Evolutionary conservation across 2,888 invertebrate genomes (phyloP).

Genomic region (Anarsia innoxiella): DNA sequence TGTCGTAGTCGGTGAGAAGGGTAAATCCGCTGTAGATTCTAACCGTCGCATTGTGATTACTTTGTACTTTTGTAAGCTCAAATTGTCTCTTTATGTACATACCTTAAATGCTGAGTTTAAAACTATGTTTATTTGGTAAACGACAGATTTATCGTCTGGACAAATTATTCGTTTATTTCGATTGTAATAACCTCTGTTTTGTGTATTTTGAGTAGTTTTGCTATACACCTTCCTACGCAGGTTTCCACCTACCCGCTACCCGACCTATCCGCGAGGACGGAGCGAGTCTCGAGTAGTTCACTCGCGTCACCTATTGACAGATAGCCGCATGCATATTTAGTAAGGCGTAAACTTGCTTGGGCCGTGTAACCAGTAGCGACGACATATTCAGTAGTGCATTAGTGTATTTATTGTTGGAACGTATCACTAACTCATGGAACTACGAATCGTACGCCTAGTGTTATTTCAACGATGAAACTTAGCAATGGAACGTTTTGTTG

Average conservation of each 20-base stretch:
- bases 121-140: conserved; percentile 50
- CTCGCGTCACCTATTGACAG: conserved; percentile 12
- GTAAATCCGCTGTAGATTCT: conserved; percentile 68
- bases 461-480: conserved; percentile 56
- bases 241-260: conserved; percentile 12
- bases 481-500: conserved; percentile 54
- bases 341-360: conserved; percentile 47
- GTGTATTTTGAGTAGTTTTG: conserved; percentile 32
- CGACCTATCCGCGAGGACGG: conserved; percentile 17
- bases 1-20: conserved; percentile 66
- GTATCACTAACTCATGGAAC: conserved; percentile 52
- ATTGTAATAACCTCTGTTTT: conserved; percentile 27
- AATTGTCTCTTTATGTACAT: conserved; percentile 69
- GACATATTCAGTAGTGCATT: conserved; percentile 60
- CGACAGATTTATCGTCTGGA: conserved; percentile 60
- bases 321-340: conserved; percentile 39
- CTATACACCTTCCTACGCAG: conserved; percentile 26
- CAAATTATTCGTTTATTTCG: conserved; percentile 51
- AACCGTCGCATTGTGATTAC: conserved; percentile 68
- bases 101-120: conserved; percentile 58
- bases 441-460: conserved; percentile 55
- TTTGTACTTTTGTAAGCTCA: conserved; percentile 75
- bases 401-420: conserved; percentile 60
- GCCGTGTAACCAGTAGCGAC: conserved; percentile 50
- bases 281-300: conserved; percentile 13